Percentiles rank a stretch among this genome's conserved stretches.
Evolutionary conservation across 1,140 invertebrate genomes (phyloP).

Genomic region (Thereuonema tuberculata): DNA sequence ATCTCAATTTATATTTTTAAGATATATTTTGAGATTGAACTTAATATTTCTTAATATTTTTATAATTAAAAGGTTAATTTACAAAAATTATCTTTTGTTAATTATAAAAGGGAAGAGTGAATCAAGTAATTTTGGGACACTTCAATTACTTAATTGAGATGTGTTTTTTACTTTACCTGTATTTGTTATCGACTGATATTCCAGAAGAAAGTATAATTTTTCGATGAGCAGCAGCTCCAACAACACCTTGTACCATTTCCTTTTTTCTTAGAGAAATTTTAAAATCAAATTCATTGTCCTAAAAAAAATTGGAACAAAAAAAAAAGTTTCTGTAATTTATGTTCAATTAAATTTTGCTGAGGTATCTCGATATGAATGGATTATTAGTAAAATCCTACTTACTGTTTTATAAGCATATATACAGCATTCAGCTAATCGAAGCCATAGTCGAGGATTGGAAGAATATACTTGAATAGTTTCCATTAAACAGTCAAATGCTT

Average conservation of each 20-base stretch:
- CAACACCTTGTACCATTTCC: constrained; percentile 45
- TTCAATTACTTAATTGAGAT: too few relatives aligned
- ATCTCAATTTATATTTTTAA: neutral
- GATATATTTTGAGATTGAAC: neutral
- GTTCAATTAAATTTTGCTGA: too few relatives aligned
- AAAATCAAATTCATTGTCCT: constrained; percentile 52
- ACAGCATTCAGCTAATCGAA: constrained; percentile 85
- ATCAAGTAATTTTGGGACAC: too few relatives aligned
- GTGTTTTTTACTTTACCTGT: too few relatives aligned
- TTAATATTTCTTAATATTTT: neutral
- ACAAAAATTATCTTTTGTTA: neutral
- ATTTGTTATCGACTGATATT: too few relatives aligned
- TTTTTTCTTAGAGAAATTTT: constrained; percentile 44
- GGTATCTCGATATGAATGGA: neutral
- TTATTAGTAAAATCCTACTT: neutral
- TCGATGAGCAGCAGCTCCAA: constrained; percentile 44
- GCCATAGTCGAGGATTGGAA: constrained; percentile 78
- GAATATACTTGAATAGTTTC: constrained; percentile 71
- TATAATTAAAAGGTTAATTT: neutral
- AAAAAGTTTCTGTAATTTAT: neutral
- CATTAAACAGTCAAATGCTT: constrained; percentile 85
- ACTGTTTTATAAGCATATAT: constrained; percentile 47
- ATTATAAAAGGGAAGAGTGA: neutral
- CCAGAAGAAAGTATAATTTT: constrained; percentile 48
- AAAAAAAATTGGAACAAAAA: constrained; percentile 10